Evolutionary conservation across 2,888 invertebrate genomes (phyloP).

Genomic region (Venusia cambrica): DNA sequence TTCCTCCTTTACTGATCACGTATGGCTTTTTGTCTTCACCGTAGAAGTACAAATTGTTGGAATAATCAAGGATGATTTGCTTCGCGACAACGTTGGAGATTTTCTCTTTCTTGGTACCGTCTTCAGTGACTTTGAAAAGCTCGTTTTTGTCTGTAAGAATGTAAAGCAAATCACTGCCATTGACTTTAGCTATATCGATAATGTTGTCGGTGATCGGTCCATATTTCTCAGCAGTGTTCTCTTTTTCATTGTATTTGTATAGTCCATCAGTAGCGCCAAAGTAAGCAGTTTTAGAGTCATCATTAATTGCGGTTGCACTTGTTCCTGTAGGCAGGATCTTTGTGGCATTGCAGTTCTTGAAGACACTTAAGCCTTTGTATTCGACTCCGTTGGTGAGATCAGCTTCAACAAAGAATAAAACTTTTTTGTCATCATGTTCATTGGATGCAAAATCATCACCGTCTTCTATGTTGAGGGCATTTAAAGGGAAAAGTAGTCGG

Average conservation of each 20-base stretch:
- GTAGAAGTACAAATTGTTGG: constrained; percentile 53
- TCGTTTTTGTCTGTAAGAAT: constrained; percentile 48
- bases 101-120: constrained; percentile 49
- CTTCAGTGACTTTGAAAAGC: constrained; percentile 52
- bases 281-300: constrained; percentile 37
- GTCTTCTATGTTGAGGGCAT: constrained; percentile 29
- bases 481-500: constrained; percentile 39
- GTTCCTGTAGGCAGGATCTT: constrained; percentile 46
- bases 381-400: constrained; percentile 34
- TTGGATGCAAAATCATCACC: constrained; percentile 10
- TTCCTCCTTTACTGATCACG: constrained; percentile 37
- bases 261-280: constrained; percentile 40
- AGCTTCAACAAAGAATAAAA: constrained; percentile 33
- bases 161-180: constrained; percentile 47
- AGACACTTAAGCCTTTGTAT: constrained; percentile 44
- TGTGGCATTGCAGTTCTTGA: constrained; percentile 33
- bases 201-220: constrained; percentile 49
- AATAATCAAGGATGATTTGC: constrained; percentile 51
- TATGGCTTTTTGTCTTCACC: constrained; percentile 43
- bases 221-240: constrained; percentile 43
- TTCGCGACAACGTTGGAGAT: constrained; percentile 44
- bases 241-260: constrained; percentile 36
- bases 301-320: constrained; percentile 37
- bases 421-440: neutral
- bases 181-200: constrained; percentile 44